Evolutionary conservation across 2,888 invertebrate genomes (phyloP), one percentile per base, ranked within the genome.

Genomic region (Cryptocephalus moraei): DNA sequence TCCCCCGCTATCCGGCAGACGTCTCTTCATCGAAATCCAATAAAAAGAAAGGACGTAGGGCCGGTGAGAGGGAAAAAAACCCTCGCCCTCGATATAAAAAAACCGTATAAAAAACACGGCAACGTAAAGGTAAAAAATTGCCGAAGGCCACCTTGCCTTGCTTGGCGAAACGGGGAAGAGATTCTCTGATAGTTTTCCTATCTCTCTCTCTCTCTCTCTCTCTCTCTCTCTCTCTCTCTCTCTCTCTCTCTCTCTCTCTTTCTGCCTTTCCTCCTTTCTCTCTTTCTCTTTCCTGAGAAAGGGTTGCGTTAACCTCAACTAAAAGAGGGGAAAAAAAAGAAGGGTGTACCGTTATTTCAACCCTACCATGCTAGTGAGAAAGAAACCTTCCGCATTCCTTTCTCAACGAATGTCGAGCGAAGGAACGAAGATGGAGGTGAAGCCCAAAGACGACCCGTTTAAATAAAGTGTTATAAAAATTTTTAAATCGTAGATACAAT

Each of bases 321-420:
- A 59, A 59, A 22, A 22, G 22, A 22, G 6, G 22, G 22, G 22
- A 6, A 6, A 22, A 6, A 22, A 22, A 22, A 22, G 22, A 22
- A 56, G 59, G 54, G 59, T 47, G 54, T 60, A 58, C 64, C 63
- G 62, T 64, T 63, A 62, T 56, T 54, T 57, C 57, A 60, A 60
- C 62, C 62, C 45, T 58, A 55, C 53, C 56, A 56, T 52, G 55
- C 51, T 49, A 34, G 22, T 4, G 22, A 22, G 47, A 47, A 31
- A 40, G 49, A 52, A 56, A 58, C 60, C 64, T 64, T 64, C 64
- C 64, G 64, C 64, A 64, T 64, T 63, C 63, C 62, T 46, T 48
- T 51, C 46, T 44, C 46, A 42, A 22, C 34, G 22, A 22, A 22
- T 22, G 22, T 22, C 22, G 22, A 22, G 6, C 22, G 33, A 38